phyloP scores from a whole-genome alignment of 2,113 vertebrate genomes.

The Pluvialis apricaria region DNA sequence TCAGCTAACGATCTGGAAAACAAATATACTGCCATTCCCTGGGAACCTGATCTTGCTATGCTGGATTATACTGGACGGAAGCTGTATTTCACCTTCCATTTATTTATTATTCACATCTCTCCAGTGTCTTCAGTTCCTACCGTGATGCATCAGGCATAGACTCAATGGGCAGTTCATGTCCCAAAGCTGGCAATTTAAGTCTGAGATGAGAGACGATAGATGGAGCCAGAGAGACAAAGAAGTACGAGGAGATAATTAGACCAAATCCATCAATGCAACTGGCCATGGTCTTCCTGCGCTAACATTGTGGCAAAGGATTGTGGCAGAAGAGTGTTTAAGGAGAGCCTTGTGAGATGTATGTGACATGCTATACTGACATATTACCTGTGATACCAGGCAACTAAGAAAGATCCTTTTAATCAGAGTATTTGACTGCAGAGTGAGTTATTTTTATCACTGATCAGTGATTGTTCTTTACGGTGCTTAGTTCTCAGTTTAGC shows the following conservation, averaged over 20 bases:
- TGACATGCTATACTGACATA: neutral
- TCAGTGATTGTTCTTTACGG: neutral
- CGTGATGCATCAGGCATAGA: neutral
- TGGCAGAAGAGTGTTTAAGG: neutral
- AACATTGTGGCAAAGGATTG: neutral
- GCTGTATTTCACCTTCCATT: constrained; percentile 19
- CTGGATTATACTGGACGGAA: neutral
- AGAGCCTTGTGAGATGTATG: neutral
- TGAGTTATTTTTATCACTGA: neutral
- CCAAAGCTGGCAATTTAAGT: neutral
- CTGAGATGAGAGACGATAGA: constrained; percentile 12
- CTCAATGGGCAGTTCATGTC: neutral
- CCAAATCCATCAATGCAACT: neutral
- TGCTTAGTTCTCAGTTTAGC: neutral
- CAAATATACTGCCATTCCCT: constrained; percentile 24
- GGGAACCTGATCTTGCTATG: neutral
- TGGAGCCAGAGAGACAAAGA: constrained; percentile 61
- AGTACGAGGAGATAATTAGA: neutral
- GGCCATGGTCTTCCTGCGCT: neutral
- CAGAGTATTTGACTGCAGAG: neutral
- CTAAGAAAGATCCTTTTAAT: neutral
- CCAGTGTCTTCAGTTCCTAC: neutral
- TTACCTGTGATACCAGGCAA: neutral
- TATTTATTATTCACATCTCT: neutral
- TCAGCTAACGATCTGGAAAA: constrained; percentile 47